Conservation (phyloP, 2,797 vertebrate species). For the Tragopan temminckii region DNA sequence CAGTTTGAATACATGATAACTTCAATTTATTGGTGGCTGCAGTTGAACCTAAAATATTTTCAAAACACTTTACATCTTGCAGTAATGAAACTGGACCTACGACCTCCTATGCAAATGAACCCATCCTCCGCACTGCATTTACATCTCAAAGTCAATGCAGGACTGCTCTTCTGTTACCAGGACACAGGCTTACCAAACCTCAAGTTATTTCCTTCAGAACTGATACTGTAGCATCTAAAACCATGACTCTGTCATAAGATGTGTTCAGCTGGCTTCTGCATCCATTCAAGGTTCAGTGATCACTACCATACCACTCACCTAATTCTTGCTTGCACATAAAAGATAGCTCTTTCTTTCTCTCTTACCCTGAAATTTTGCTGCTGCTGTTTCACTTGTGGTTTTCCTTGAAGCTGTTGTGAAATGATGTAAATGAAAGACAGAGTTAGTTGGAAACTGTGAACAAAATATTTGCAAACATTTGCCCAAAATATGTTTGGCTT, state of each 20-base stretch:
- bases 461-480: neutral
- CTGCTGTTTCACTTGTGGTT: neutral
- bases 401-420: neutral
- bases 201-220: neutral
- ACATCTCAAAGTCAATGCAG: neutral
- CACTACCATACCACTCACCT: neutral
- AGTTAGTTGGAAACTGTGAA: neutral
- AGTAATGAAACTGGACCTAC: neutral
- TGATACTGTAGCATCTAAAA: neutral
- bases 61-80: neutral
- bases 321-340: neutral
- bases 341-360: neutral
- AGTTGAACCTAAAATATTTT: neutral
- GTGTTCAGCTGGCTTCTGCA: neutral
- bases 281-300: neutral
- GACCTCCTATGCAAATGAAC: neutral
- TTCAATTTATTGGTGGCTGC: neutral
- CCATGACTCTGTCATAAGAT: neutral
- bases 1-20: neutral
- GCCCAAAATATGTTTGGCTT: neutral
- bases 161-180: neutral
- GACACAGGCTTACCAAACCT: neutral
- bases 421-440: neutral
- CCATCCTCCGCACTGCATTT: neutral
- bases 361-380: fast-evolving